Conservation (phyloP, 1,140 invertebrate species). For the Zophobas atratus region DNA sequence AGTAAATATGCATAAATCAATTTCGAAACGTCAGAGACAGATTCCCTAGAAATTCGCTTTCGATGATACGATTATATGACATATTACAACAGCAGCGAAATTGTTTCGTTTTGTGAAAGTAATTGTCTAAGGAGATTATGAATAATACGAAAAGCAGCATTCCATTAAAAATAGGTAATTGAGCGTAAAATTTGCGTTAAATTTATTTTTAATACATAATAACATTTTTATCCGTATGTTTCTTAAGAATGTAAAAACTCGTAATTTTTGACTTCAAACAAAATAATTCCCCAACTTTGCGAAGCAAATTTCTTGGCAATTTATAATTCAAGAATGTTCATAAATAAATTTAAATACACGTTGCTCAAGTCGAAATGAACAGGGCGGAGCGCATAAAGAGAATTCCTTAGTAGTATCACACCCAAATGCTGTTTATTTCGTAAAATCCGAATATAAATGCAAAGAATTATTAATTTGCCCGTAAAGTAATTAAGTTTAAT, state of each 20-base stretch:
- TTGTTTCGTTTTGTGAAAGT: constrained; percentile 6
- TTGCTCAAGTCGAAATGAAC: constrained; percentile 45
- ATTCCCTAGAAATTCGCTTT: constrained; percentile 11
- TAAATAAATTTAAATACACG: constrained; percentile 48
- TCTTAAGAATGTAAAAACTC: not conserved
- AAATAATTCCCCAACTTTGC: constrained; percentile 42
- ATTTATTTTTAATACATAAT: constrained; percentile 32
- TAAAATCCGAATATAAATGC: constrained; percentile 49
- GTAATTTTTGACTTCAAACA: constrained; percentile 43
- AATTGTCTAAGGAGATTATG: not conserved
- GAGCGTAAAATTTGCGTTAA: constrained; percentile 14
- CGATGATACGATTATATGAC: constrained; percentile 24
- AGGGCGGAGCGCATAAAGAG: constrained; percentile 43
- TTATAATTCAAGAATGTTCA: constrained; percentile 45
- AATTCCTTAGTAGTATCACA: constrained; percentile 48
- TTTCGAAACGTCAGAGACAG: constrained; percentile 37
- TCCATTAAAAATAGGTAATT: constrained; percentile 36
- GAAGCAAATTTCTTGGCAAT: constrained; percentile 40
- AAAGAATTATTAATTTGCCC: constrained; percentile 48
- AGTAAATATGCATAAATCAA: constrained; percentile 46
- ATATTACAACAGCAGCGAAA: not conserved
- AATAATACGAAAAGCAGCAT: constrained; percentile 4
- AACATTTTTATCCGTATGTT: constrained; percentile 17
- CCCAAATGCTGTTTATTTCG: constrained; percentile 50
- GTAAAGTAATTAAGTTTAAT: constrained; percentile 46